A percentile compares a stretch with the other conserved stretches of the same genome.
phyloP scores from a whole-genome alignment of 2,888 invertebrate genomes.

The Bhutanitis thaidina region DNA sequence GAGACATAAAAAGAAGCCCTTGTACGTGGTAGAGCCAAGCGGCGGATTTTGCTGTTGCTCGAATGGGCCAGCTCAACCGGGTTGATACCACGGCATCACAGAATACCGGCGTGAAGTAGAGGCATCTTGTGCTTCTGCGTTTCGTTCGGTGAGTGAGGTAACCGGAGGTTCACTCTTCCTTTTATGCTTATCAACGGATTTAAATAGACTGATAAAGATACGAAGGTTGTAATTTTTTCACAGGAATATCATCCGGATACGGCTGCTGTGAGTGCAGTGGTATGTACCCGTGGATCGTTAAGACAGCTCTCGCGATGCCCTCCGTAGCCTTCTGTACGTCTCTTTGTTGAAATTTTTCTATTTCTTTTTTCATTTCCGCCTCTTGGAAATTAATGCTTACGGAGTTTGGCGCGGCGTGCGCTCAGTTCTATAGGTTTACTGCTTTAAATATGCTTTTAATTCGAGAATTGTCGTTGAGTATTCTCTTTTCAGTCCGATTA shows the following conservation, averaged over 20 bases:
- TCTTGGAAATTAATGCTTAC: constrained; percentile 35
- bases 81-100: too few species aligned
- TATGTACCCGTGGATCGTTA: constrained; percentile 33
- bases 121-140: too few species aligned
- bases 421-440: background rate
- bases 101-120: too few species aligned
- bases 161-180: too few species aligned
- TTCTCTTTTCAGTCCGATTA: too few species aligned
- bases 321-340: constrained; percentile 21
- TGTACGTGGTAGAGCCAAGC: too few species aligned
- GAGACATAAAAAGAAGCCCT: too few species aligned
- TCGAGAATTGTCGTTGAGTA: background rate
- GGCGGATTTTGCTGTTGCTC: too few species aligned
- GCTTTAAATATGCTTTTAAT: background rate
- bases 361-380: constrained; percentile 31
- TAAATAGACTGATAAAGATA: too few species aligned
- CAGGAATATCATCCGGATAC: background rate
- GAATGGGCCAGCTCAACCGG: too few species aligned
- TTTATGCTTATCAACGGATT: too few species aligned
- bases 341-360: constrained; percentile 22
- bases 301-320: constrained; percentile 23
- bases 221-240: background rate
- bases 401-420: constrained; percentile 33
- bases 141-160: too few species aligned
- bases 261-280: constrained; percentile 18